These are phyloP conservation scores for Agrotis segetum DNA, from an alignment of 2,888 invertebrate genomes.

Conservation along the genomic window DNA sequence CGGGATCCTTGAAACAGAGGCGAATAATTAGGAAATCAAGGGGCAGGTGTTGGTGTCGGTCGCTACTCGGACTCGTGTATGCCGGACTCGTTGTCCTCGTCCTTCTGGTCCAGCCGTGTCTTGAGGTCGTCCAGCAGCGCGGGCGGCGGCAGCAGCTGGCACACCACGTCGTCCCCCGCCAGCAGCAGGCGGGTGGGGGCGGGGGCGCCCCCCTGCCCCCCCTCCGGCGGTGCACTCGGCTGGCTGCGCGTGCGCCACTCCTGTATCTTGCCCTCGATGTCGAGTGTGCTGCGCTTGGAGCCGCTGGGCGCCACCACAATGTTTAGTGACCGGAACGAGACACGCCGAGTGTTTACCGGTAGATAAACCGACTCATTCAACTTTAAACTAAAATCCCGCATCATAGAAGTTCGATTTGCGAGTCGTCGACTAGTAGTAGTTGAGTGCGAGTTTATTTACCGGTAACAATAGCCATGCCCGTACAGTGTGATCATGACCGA, in stretches of 20 bases:
- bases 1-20: conserved; percentile 1
- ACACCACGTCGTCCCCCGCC: conserved; percentile 81
- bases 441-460: conserved; percentile 40
- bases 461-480: conserved; percentile 22
- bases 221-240: conserved; percentile 65
- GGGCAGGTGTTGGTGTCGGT: neutral
- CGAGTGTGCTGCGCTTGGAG: conserved; percentile 88
- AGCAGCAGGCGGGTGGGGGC: conserved; percentile 70
- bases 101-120: conserved; percentile 85
- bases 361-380: conserved; percentile 11
- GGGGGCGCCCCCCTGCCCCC: conserved; percentile 48
- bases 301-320: conserved; percentile 73
- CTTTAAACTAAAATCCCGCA: neutral
- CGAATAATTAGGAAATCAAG: conserved; percentile 1
- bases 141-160: conserved; percentile 81
- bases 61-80: conserved; percentile 86
- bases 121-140: conserved; percentile 86
- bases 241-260: conserved; percentile 83
- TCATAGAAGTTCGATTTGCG: neutral
- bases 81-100: conserved; percentile 88
- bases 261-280: conserved; percentile 89
- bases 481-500: conserved; percentile 51
- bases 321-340: conserved; percentile 32
- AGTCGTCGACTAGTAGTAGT: too few species aligned
- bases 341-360: conserved; percentile 20